Percentiles rank a stretch among this genome's conserved stretches.
phyloP scores from a whole-genome alignment of 2,797 vertebrate genomes.

The Hyperoplus lanceolatus region DNA sequence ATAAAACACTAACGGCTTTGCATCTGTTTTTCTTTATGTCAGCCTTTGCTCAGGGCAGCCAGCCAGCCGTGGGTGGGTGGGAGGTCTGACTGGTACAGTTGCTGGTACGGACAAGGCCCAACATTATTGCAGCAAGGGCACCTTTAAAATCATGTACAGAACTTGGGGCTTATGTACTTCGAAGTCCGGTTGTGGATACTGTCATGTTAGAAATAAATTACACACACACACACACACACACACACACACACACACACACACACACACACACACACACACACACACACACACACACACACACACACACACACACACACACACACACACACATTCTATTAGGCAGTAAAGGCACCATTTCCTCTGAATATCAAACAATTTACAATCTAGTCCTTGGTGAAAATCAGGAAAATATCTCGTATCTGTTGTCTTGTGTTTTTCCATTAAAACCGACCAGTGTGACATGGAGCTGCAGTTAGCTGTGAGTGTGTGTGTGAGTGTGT shows the following conservation, averaged over 20 bases:
- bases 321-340: constrained; percentile 1
- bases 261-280: constrained; percentile 31
- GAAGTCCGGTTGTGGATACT: constrained; percentile 51
- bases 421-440: constrained; percentile 31
- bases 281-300: constrained; percentile 28
- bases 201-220: constrained; percentile 57
- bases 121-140: constrained; percentile 58
- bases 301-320: background rate
- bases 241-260: constrained; percentile 29
- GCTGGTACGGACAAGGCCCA: constrained; percentile 45
- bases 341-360: constrained; percentile 32
- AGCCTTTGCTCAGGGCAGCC: constrained; percentile 34
- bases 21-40: constrained; percentile 41
- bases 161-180: constrained; percentile 43
- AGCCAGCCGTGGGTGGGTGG: constrained; percentile 32
- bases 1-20: constrained; percentile 49
- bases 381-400: constrained; percentile 60
- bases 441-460: constrained; percentile 43
- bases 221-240: constrained; percentile 34
- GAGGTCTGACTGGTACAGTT: constrained; percentile 45
- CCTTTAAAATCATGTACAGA: constrained; percentile 44
- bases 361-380: constrained; percentile 64
- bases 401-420: constrained; percentile 44
- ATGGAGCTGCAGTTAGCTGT: constrained; percentile 39
- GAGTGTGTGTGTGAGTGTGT: constrained; percentile 9